These are phyloP conservation scores for Ectemnius continuus DNA, from an alignment of 2,888 invertebrate species.

Conservation along the genomic window DNA sequence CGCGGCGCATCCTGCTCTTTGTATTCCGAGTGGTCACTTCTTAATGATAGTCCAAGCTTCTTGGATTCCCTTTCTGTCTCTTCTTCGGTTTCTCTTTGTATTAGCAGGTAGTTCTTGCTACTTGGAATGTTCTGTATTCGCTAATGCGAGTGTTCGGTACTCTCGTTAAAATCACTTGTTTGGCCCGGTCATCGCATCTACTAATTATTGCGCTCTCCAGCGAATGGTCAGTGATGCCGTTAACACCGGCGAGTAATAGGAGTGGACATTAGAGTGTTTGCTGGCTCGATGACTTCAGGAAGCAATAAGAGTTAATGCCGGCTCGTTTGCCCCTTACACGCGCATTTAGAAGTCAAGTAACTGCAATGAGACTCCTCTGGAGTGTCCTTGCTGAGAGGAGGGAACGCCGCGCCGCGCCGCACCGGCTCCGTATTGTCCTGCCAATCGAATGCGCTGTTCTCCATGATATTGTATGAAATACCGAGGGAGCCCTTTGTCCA, in stretches of 20 bases:
- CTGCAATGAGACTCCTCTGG: neutral
- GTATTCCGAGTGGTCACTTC: neutral
- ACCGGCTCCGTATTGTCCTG: neutral
- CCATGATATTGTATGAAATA: neutral
- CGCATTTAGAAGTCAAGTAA: conserved; percentile 27
- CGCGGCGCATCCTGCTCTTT: neutral
- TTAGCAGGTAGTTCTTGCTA: too few relatives aligned
- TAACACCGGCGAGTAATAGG: too few relatives aligned
- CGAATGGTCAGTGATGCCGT: too few relatives aligned
- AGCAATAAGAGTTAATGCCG: conserved; percentile 35
- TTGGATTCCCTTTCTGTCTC: too few relatives aligned
- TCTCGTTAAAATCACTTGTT: too few relatives aligned
- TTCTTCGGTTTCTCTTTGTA: too few relatives aligned
- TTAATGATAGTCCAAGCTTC: neutral
- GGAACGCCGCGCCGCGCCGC: too few relatives aligned
- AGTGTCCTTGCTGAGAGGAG: neutral
- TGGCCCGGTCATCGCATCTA: too few relatives aligned
- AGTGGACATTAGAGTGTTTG: conserved; percentile 11
- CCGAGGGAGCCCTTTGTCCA: neutral
- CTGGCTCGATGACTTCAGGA: conserved; percentile 28
- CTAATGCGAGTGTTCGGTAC: too few relatives aligned
- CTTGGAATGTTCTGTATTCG: too few relatives aligned
- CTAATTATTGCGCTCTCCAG: too few relatives aligned
- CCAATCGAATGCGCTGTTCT: conserved; percentile 11
- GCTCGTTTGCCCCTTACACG: conserved; percentile 17